Percentiles rank a stretch among this genome's conserved stretches.
These are phyloP conservation scores for Sitodiplosis mosellana DNA, from an alignment of 1,140 invertebrate species.

Conservation along the genomic window DNA sequence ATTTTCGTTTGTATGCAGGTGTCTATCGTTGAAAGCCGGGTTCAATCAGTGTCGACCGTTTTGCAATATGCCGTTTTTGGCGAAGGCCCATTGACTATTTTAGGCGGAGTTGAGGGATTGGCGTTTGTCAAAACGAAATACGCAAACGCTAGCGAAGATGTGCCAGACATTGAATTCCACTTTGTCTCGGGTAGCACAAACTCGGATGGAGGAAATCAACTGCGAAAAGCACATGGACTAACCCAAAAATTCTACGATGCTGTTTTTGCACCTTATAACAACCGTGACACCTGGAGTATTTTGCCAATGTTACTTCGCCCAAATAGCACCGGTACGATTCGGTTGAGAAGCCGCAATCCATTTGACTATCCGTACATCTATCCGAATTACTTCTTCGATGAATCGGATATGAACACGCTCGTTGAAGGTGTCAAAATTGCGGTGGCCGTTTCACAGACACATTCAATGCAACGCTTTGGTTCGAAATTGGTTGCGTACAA, in stretches of 20 bases:
- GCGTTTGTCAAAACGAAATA: constrained; percentile 83
- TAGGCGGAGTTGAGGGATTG: constrained; percentile 79
- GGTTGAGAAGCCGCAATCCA: constrained; percentile 63
- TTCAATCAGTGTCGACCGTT: constrained; percentile 55
- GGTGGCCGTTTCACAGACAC: constrained; percentile 50
- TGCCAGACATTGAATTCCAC: constrained; percentile 82
- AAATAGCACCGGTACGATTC: constrained; percentile 58
- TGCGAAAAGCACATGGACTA: constrained; percentile 63
- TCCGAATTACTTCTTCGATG: constrained; percentile 75
- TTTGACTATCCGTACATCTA: constrained; percentile 81
- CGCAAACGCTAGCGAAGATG: constrained; percentile 63
- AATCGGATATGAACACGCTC: constrained; percentile 56
- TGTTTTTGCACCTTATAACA: constrained; percentile 53
- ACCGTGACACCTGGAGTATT: constrained; percentile 67
- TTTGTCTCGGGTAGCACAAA: constrained; percentile 81
- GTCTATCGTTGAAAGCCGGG: constrained; percentile 57
- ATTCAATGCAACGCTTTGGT: constrained; percentile 46
- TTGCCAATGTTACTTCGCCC: constrained; percentile 71
- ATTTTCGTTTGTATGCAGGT: no score
- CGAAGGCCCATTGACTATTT: constrained; percentile 65
- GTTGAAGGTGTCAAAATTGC: constrained; percentile 70
- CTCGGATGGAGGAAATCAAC: constrained; percentile 66
- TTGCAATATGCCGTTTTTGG: constrained; percentile 60
- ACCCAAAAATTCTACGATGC: constrained; percentile 50
- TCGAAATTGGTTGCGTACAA: constrained; percentile 43